Conservation (phyloP, 2,113 vertebrate genomes). For the Nothocercus julius region DNA sequence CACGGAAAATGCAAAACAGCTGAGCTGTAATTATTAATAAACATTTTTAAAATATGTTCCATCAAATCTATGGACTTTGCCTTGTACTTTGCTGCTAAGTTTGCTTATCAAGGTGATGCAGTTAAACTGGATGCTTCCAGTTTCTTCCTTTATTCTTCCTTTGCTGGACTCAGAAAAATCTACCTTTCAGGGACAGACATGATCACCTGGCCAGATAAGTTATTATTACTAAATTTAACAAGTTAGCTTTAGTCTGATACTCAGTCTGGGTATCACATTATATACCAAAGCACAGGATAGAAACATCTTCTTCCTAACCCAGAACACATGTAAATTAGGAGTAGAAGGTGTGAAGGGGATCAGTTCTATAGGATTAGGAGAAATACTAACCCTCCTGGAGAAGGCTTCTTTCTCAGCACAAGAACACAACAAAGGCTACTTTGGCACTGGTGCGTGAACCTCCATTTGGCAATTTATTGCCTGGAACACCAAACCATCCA, state of each 20-base stretch:
- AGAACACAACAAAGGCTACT: not conserved
- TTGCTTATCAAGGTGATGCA: not conserved
- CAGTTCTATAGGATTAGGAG: not conserved
- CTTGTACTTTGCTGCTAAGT: not conserved
- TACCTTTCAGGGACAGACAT: not conserved
- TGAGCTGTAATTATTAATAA: not conserved
- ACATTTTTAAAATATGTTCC: not conserved
- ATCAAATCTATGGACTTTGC: not conserved
- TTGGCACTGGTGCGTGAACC: rapidly evolving
- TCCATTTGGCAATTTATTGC: rapidly evolving
- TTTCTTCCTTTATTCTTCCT: not conserved
- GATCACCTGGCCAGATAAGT: not conserved
- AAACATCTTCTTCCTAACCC: not conserved
- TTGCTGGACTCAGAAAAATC: not conserved
- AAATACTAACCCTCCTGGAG: not conserved
- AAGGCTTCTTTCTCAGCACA: not conserved
- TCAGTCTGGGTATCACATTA: not conserved
- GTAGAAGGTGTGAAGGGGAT: not conserved
- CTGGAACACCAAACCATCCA: not conserved
- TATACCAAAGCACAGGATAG: not conserved
- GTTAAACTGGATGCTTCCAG: not conserved
- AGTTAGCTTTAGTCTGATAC: not conserved
- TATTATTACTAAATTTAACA: not conserved
- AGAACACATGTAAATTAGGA: not conserved
- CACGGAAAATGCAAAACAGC: not conserved